Conservation (phyloP, 2,888 invertebrate genomes). For the Congeria kusceri region DNA sequence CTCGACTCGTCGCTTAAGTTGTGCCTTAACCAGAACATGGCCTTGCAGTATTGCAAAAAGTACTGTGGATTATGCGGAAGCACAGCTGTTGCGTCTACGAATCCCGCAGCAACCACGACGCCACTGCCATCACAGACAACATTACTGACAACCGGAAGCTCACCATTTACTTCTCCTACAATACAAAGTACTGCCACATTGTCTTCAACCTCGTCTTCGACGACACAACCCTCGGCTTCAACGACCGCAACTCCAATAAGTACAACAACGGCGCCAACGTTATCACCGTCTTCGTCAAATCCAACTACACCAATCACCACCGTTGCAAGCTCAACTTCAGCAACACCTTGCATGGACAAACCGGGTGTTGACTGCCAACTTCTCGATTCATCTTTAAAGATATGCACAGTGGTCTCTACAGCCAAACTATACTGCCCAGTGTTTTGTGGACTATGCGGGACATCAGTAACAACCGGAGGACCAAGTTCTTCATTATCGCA, state of each 20-base stretch:
- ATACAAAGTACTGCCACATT: neutral
- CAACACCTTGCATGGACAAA: conserved; percentile 26
- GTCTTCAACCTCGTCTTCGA: neutral
- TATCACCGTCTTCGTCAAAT: conserved; percentile 7
- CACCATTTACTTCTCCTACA: neutral
- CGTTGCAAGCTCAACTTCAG: neutral
- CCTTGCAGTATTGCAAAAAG: conserved; percentile 7
- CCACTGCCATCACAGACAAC: neutral
- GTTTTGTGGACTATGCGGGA: conserved; percentile 51
- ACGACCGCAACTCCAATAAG: neutral
- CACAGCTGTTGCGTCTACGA: no score
- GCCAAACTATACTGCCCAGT: conserved; percentile 42
- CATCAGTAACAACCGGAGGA: neutral
- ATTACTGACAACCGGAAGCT: neutral
- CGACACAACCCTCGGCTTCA: neutral
- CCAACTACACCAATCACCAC: neutral
- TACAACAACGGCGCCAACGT: neutral
- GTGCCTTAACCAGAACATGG: conserved; percentile 4
- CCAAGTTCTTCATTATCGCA: neutral
- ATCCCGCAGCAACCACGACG: conserved; percentile 2
- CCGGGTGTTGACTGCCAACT: conserved; percentile 52
- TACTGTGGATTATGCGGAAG: conserved; percentile 24
- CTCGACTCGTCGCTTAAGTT: conserved; percentile 13
- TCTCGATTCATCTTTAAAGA: conserved; percentile 38
- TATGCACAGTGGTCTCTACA: conserved; percentile 36